These are phyloP conservation scores for Anneissia japonica DNA, from an alignment of 35 echinoderm and acorn worm species.

Conservation along the genomic window DNA sequence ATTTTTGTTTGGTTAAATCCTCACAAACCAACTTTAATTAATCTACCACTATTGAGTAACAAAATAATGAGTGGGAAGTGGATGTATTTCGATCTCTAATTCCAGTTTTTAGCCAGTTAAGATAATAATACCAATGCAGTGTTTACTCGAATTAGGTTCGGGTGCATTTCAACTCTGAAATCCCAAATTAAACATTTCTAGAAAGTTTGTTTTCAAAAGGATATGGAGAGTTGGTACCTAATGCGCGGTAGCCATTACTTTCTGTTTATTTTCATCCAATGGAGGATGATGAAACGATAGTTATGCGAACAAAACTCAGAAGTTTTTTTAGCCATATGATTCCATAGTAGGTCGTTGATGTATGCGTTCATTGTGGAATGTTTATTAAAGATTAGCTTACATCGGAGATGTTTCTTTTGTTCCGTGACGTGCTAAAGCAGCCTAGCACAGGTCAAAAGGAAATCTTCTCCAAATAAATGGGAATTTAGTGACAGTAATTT, in stretches of 20 bases:
- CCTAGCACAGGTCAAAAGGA: neutral
- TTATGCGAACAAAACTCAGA: neutral
- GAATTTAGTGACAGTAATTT: neutral
- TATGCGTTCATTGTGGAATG: neutral
- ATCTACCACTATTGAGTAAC: neutral
- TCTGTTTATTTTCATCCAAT: neutral
- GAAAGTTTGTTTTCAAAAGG: neutral
- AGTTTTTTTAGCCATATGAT: neutral
- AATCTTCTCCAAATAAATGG: neutral
- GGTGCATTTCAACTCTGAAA: neutral
- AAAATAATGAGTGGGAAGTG: neutral
- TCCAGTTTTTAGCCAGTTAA: neutral
- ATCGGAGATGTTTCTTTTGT: neutral
- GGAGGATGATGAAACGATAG: neutral
- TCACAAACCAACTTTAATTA: neutral
- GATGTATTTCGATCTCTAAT: neutral
- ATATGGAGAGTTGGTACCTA: neutral
- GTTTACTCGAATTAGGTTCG: neutral
- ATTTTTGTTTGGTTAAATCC: neutral
- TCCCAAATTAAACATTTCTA: neutral
- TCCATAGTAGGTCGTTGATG: neutral
- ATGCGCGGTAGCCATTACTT: neutral
- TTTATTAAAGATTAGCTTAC: neutral
- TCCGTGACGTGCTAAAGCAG: neutral
- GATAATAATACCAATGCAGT: neutral